A percentile compares a stretch with the other conserved stretches of the same genome.
These are phyloP conservation scores for Hypotaenidia philippensis DNA, from an alignment of 2,797 vertebrate species.

Conservation along the genomic window DNA sequence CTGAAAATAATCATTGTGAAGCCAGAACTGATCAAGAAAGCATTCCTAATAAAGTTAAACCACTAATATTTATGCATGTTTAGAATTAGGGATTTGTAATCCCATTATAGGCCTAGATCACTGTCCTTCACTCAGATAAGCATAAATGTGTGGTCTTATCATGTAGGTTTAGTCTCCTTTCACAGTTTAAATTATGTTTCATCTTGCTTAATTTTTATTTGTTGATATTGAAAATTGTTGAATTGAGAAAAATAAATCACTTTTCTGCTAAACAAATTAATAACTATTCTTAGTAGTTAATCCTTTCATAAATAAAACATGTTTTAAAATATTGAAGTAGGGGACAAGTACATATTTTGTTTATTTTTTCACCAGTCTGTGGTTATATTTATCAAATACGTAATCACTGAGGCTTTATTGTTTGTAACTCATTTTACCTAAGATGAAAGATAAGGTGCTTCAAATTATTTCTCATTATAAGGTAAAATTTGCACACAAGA, in stretches of 20 bases:
- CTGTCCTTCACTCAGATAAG: neutral
- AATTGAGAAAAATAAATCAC: neutral
- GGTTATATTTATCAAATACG: neutral
- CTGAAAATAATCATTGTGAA: constrained; percentile 3
- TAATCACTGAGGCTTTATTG: neutral
- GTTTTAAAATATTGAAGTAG: neutral
- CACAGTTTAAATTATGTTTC: neutral
- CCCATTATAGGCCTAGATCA: constrained; percentile 20
- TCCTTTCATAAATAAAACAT: neutral
- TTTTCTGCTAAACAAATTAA: neutral
- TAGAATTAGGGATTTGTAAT: constrained; percentile 31
- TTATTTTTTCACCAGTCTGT: neutral
- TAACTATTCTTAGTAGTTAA: neutral
- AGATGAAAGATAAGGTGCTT: neutral
- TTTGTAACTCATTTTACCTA: neutral
- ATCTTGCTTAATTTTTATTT: neutral
- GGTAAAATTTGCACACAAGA: neutral
- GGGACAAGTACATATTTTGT: neutral
- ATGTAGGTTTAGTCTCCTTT: neutral
- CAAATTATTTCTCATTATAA: neutral
- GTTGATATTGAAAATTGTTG: neutral
- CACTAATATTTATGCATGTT: constrained; percentile 41
- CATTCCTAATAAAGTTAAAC: constrained; percentile 54
- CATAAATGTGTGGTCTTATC: neutral
- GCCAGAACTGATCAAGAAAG: constrained; percentile 21